These are phyloP conservation scores for Cheirogaleus medius DNA, from an alignment of 2,113 vertebrate species.

Conservation along the genomic window DNA sequence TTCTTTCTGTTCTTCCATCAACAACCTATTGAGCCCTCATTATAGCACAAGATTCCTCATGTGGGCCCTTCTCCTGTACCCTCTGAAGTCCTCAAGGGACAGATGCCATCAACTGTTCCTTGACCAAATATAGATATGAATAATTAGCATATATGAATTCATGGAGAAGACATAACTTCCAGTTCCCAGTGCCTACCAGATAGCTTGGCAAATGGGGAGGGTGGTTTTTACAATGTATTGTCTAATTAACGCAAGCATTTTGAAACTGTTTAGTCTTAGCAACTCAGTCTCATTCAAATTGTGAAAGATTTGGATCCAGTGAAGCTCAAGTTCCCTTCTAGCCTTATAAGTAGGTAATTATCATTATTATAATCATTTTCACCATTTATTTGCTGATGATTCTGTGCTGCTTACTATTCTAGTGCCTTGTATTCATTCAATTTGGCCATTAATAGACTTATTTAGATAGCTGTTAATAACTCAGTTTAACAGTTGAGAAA, in stretches of 20 bases:
- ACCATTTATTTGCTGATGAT: neutral
- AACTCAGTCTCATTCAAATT: neutral
- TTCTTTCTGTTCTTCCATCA: neutral
- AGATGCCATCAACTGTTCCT: neutral
- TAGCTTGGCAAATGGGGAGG: neutral
- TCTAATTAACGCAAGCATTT: neutral
- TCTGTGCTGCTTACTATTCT: neutral
- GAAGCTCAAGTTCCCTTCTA: neutral
- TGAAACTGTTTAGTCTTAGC: neutral
- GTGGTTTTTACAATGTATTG: neutral
- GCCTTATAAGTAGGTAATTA: neutral
- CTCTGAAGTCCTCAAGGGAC: neutral
- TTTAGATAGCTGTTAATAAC: neutral
- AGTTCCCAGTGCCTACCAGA: no score
- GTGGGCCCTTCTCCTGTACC: neutral
- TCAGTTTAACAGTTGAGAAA: neutral
- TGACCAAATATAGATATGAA: neutral
- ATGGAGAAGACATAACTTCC: neutral
- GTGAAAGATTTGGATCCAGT: neutral
- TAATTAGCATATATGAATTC: neutral
- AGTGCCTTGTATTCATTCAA: neutral
- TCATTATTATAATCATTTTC: neutral
- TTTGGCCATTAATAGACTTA: neutral
- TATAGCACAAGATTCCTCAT: fast-evolving
- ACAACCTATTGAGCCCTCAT: neutral